Evolutionary conservation across 2,888 invertebrate genomes (phyloP).

Genomic region (Rotaria macrura): DNA sequence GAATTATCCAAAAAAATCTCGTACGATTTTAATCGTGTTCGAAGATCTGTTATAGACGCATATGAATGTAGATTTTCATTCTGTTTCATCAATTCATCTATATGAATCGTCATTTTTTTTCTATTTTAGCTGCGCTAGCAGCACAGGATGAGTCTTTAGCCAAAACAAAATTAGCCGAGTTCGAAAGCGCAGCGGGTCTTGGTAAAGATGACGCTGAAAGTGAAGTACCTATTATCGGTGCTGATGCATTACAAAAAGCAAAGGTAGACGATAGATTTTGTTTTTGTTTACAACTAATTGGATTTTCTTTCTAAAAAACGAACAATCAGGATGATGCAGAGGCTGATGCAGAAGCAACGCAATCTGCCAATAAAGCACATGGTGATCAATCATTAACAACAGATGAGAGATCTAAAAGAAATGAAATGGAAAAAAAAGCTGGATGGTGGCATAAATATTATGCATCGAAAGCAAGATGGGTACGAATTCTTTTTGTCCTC

Average conservation of each 20-base stretch:
- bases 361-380: background rate
- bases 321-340: too few species aligned
- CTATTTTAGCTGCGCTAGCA: background rate
- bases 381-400: background rate
- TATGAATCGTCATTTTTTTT: background rate
- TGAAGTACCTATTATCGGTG: background rate
- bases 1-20: background rate
- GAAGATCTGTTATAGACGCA: background rate
- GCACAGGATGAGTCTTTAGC: background rate
- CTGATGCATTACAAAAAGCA: background rate
- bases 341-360: too few species aligned
- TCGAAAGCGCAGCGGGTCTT: background rate
- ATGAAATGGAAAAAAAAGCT: background rate
- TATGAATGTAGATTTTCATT: background rate
- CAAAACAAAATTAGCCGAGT: background rate
- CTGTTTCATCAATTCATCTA: background rate
- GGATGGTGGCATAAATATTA: constrained; percentile 3
- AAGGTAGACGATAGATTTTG: too few species aligned
- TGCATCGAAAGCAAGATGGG: background rate
- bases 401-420: background rate
- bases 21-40: background rate
- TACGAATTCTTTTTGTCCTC: background rate
- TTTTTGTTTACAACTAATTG: too few species aligned
- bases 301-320: too few species aligned
- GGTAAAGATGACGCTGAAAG: background rate